A percentile compares a stretch with the other conserved stretches of the same genome.
Conservation (phyloP, 2,888 invertebrate species). For the Leptopilina syphax region DNA sequence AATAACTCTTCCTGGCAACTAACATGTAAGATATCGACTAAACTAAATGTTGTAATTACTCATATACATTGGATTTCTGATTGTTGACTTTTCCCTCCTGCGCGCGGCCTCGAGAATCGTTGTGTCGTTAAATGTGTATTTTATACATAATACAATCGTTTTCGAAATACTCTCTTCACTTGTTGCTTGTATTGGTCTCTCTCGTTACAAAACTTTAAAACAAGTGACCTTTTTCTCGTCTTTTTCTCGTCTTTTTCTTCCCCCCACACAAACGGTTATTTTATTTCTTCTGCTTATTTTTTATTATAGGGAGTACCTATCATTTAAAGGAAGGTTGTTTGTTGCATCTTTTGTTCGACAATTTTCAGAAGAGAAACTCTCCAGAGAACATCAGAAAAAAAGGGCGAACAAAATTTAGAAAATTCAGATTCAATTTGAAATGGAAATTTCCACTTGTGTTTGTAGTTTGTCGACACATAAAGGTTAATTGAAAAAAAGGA, state of each 20-base stretch:
- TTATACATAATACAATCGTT: neutral
- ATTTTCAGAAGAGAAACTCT: neutral
- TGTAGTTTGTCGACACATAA: conserved; percentile 42
- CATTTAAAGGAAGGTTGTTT: neutral
- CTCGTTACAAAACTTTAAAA: conserved; percentile 30
- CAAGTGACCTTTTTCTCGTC: conserved; percentile 16
- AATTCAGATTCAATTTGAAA: neutral
- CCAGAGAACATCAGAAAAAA: too few species aligned
- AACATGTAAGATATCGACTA: conserved; percentile 10
- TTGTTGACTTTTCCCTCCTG: conserved; percentile 10
- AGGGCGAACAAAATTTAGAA: too few species aligned
- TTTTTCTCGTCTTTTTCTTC: too few species aligned
- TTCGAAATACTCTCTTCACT: neutral
- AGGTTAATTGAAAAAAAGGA: conserved; percentile 42
- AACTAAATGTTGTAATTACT: conserved; percentile 30
- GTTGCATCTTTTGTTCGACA: neutral
- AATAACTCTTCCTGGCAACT: conserved; percentile 26
- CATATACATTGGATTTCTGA: neutral
- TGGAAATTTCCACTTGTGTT: conserved; percentile 8
- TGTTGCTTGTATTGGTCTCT: neutral
- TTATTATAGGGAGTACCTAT: too few species aligned
- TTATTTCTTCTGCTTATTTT: too few species aligned
- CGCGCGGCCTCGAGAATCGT: neutral
- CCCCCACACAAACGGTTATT: too few species aligned
- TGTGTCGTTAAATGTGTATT: conserved; percentile 22